A percentile compares a stretch with the other conserved stretches of the same genome.
Evolutionary conservation across 2,113 vertebrate genomes (phyloP).

Genomic region (Ameiurus melas): DNA sequence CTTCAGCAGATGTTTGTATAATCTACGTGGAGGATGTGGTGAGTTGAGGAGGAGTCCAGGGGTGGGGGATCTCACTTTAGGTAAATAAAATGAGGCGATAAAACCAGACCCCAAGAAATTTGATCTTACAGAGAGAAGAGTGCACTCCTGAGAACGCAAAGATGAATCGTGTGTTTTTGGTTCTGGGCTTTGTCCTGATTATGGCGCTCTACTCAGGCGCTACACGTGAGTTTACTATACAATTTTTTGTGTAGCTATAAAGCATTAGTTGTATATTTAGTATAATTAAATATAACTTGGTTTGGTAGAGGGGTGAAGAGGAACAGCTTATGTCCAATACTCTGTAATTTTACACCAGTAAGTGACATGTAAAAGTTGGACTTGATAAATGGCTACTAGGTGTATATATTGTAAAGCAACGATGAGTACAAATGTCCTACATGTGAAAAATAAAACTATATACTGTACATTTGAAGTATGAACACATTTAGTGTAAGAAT

Average conservation of each 20-base stretch:
- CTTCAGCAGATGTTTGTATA: background rate
- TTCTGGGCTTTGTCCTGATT: conserved; percentile 12
- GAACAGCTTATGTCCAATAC: background rate
- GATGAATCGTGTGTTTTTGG: background rate
- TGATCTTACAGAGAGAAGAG: background rate
- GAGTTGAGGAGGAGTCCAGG: no score
- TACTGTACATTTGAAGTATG: background rate
- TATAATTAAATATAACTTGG: background rate
- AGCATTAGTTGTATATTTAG: background rate
- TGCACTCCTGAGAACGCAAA: background rate
- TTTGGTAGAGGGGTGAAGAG: background rate
- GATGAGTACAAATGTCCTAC: background rate
- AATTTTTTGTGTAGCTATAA: background rate
- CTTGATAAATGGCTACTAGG: background rate
- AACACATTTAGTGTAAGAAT: background rate
- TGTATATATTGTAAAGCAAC: background rate
- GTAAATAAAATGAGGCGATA: no score
- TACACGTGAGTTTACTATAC: conserved; percentile 6
- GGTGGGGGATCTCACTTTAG: no score
- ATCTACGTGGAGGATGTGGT: no score
- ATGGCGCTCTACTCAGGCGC: background rate
- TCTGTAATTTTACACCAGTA: background rate
- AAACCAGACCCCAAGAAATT: background rate
- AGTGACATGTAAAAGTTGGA: background rate
- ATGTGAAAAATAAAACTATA: background rate